Base-by-base conservation (phyloP, 53 echinoderm and acorn worm species). In the Stichopus horrens region DNA sequence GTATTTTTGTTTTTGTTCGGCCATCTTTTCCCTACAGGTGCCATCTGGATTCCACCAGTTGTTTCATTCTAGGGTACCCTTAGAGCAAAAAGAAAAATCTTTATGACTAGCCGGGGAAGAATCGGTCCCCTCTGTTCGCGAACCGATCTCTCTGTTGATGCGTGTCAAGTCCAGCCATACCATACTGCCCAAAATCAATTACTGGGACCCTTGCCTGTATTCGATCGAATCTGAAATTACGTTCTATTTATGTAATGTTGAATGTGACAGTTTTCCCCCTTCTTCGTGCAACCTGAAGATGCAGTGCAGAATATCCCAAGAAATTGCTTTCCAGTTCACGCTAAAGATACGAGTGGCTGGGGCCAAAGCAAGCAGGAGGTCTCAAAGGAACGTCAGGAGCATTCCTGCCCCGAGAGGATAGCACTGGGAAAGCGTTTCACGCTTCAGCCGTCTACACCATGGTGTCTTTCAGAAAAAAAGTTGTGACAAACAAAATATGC, bases 81-180 rank as follows among this genome's bases (percentile, higher is more conserved):
- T 56, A 58, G n/a, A 57, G 7, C n/a, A 81, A 55, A 81, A 81
- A 81, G 81, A 81, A 53, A 81, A 81, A 58, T 57, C 58, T 18
- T 81, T 81, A 81, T 81, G 81, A 81, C 81, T 81, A 81, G 81
- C 56, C 56, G 11, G 58, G 81, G 57, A 23, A 71, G 18, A 71
- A 13, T 18, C 71, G 7, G 19, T 71, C 19, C 71, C n/a, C 7
- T 71, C 71, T 20, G 19, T n/a, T 71, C 71, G 7, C 2, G 19
- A 71, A 71, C 71, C 14, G 19, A 7, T 20, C 6, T 4, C 71
- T 18, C 19, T 71, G 16, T 7, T 71, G 7, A 71, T n/a, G n/a
- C 71, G 18, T 18, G 19, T 71, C 18, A 71, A 71, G 14, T 71
- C 71, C 71, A 7, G 71, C 16, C n/a, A 20, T 18, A n/a, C 18